Evolutionary conservation across 2,797 vertebrate species (phyloP).

Genomic region (Mus minutoides): DNA sequence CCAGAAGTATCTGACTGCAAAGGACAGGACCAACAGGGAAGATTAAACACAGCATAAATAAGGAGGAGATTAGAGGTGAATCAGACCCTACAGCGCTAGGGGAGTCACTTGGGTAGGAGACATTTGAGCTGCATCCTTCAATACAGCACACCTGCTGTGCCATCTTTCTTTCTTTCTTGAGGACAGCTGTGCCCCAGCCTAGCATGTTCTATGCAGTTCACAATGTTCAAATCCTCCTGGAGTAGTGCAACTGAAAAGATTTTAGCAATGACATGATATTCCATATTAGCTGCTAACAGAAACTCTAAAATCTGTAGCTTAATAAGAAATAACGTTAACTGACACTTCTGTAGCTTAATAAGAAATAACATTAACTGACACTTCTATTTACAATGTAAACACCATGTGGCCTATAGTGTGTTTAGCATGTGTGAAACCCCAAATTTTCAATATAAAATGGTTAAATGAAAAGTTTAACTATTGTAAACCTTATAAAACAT

Average conservation of each 20-base stretch:
- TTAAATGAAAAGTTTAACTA: not conserved
- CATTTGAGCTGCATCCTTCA: not conserved
- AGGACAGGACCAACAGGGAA: not conserved
- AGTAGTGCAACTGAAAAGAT: not conserved
- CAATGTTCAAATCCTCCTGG: not conserved
- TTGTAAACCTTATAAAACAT: not conserved
- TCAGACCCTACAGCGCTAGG: not conserved
- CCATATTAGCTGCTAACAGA: not conserved
- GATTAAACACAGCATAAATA: not conserved
- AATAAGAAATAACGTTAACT: not conserved
- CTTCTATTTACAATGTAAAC: not conserved
- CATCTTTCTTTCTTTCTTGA: not conserved
- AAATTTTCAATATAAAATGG: not conserved
- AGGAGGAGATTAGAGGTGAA: not conserved
- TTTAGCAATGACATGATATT: not conserved
- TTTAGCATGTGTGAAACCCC: not conserved
- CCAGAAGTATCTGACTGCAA: conserved; percentile 87
- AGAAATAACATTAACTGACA: not conserved
- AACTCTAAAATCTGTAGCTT: not conserved
- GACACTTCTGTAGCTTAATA: not conserved
- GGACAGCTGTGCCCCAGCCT: not conserved
- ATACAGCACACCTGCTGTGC: not conserved
- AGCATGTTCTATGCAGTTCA: not conserved
- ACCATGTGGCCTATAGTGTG: too few relatives aligned
- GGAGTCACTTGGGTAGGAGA: not conserved